Conservation (phyloP, 2,113 vertebrate species). For the Psittacara wagleri region DNA sequence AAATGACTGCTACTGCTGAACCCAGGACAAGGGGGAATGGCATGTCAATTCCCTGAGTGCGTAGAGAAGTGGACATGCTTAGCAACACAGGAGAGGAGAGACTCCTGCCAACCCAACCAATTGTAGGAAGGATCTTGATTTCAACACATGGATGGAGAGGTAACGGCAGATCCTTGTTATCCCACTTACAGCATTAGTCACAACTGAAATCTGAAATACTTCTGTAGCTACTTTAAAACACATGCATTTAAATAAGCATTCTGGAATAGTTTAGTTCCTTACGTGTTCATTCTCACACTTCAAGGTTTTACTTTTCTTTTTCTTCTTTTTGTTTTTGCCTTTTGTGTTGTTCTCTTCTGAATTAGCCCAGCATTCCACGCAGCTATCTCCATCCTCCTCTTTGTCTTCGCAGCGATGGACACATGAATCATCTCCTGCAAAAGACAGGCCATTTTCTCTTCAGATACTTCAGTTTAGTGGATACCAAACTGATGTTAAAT, state of each 20-base stretch:
- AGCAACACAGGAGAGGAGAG: background rate
- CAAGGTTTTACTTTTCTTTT: constrained; percentile 87
- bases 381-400: constrained; percentile 91
- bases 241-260: background rate
- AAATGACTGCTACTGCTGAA: too few relatives aligned
- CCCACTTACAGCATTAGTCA: background rate
- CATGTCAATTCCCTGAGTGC: background rate
- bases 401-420: constrained; percentile 85
- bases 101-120: background rate
- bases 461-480: background rate
- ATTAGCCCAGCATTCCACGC: constrained; percentile 92
- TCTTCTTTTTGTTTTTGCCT: constrained; percentile 96
- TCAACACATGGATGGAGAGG: background rate
- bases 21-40: background rate
- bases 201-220: rapidly evolving
- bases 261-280: constrained; percentile 46
- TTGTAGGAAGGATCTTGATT: background rate
- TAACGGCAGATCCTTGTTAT: background rate
- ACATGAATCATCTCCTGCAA: constrained; percentile 82
- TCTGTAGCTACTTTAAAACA: background rate
- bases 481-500: background rate
- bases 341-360: constrained; percentile 82
- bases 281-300: constrained; percentile 83
- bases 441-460: background rate
- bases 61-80: rapidly evolving